phyloP scores from a whole-genome alignment of 2,888 invertebrate genomes.

The Herminia tarsipennalis region DNA sequence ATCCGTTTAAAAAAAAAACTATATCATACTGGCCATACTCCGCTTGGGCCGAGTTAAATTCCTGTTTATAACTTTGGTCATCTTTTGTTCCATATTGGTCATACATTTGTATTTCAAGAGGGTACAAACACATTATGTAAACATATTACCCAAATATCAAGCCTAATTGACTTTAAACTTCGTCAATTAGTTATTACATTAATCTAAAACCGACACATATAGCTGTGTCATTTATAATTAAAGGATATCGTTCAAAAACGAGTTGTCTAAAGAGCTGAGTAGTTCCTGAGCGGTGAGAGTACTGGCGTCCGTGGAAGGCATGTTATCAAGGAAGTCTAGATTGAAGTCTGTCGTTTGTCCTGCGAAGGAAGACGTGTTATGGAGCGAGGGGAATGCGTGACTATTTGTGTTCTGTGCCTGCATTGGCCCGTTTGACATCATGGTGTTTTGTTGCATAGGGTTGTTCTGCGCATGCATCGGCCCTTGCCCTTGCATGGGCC shows the following conservation, averaged over 20 bases:
- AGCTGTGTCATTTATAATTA: slow-evolving; percentile 52
- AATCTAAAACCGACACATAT: slow-evolving; percentile 32
- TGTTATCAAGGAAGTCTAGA: slow-evolving; percentile 94
- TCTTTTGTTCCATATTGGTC: slow-evolving; percentile 70
- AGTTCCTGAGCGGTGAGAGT: slow-evolving; percentile 93
- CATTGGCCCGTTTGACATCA: slow-evolving; percentile 56
- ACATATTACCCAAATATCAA: slow-evolving; percentile 44
- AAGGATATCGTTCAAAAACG: slow-evolving; percentile 88
- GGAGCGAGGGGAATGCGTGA: slow-evolving; percentile 68
- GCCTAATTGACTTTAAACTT: slow-evolving; percentile 52
- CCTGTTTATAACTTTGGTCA: slow-evolving; percentile 79
- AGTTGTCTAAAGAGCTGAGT: slow-evolving; percentile 93
- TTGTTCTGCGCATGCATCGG: slow-evolving; percentile 52
- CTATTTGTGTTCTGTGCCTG: slow-evolving; percentile 45
- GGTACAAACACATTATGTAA: slow-evolving; percentile 41
- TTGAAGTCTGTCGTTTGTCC: slow-evolving; percentile 89
- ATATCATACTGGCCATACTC: slow-evolving; percentile 18
- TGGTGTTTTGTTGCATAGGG: slow-evolving; percentile 56
- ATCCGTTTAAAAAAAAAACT: slow-evolving; percentile 6
- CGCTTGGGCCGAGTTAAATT: slow-evolving; percentile 61
- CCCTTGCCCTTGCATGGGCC: slow-evolving; percentile 54
- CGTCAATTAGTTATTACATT: slow-evolving; percentile 45
- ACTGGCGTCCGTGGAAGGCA: slow-evolving; percentile 90
- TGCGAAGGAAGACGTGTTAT: slow-evolving; percentile 75
- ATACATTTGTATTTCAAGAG: slow-evolving; percentile 39